A percentile compares a stretch with the other conserved stretches of the same genome.
These are phyloP conservation scores for Sarcophaga peregrina DNA, from an alignment of 1,140 invertebrate species.

Conservation along the genomic window DNA sequence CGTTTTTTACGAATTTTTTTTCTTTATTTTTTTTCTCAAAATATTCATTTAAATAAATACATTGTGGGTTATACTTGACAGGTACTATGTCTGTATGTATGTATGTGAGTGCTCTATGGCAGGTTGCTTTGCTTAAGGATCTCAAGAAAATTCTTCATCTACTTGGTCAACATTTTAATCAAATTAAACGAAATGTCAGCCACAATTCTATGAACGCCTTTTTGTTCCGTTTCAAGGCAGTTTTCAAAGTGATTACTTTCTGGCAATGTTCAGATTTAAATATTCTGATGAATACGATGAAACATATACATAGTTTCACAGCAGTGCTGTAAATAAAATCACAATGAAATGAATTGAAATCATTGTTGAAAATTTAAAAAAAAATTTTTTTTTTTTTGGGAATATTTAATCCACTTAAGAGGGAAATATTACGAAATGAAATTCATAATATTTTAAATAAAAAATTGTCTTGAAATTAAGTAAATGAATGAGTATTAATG, in stretches of 20 bases:
- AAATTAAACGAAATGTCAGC: not conserved
- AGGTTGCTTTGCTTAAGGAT: not conserved
- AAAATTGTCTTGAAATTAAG: too few species aligned
- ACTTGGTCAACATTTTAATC: conserved; percentile 10
- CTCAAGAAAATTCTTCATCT: conserved; percentile 4
- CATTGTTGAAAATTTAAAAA: too few species aligned
- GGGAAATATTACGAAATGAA: too few species aligned
- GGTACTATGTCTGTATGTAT: not conserved
- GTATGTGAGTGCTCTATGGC: not conserved
- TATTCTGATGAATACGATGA: not conserved
- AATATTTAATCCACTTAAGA: too few species aligned
- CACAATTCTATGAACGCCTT: not conserved
- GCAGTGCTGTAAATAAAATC: too few species aligned
- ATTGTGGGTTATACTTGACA: not conserved
- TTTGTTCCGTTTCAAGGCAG: not conserved
- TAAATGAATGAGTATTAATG: too few species aligned
- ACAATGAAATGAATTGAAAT: too few species aligned
- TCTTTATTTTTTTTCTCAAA: not conserved
- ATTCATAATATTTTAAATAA: too few species aligned
- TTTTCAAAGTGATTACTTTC: not conserved
- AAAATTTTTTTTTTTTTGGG: too few species aligned
- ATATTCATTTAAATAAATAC: not conserved
- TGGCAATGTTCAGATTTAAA: not conserved
- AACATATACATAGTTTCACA: not conserved
- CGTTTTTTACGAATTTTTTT: not conserved